Evolutionary conservation across 2,888 invertebrate genomes (phyloP), one percentile per base, ranked within the genome.

Genomic region (Girardia tigrina): DNA sequence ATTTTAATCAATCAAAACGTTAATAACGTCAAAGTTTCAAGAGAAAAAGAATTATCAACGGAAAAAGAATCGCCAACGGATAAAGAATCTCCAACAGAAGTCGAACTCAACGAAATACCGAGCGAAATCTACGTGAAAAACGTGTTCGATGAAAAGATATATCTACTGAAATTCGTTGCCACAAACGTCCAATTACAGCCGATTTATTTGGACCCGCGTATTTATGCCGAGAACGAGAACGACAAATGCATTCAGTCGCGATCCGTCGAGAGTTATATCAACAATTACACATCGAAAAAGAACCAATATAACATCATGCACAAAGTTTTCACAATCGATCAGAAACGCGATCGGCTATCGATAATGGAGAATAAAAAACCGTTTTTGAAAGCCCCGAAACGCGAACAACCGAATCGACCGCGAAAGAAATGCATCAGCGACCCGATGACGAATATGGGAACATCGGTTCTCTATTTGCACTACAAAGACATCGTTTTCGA

Each of bases 301-400:
- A 56, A n/a, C n/a, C n/a, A 56, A 56, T 56, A 20, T 20, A 56
- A 56, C 23, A 20, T 56, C n/a, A 8, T 56, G 56, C n/a, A 56
- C 6, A 56, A n/a, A n/a, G n/a, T 56, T 56, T 56, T 20, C n/a
- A 2, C 56, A 4, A 56, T 56, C 4, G 56, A 56, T n/a, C 4
- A 4, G 4, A 16, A 56, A 56, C n/a, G 23, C 23, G 23, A 23
- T 56, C 56, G 56, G 4, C 2, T 56, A n/a, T 56, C 56, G 2
- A 56, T 56, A 56, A 56, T 56, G 56, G 56, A 56, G 23, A 56
- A 4, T n/a, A 56, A 56, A 56, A 56, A 56, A n/a, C 56, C 56
- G 4, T 56, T 56, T 56, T 20, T 56, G 56, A 56, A 56, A 56
- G 56, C 56, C n/a, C 56, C 20, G 6, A 4, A 56, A 56, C 4